Evolutionary conservation across 2,888 invertebrate genomes (phyloP).

Genomic region (Esperia sulphurella): DNA sequence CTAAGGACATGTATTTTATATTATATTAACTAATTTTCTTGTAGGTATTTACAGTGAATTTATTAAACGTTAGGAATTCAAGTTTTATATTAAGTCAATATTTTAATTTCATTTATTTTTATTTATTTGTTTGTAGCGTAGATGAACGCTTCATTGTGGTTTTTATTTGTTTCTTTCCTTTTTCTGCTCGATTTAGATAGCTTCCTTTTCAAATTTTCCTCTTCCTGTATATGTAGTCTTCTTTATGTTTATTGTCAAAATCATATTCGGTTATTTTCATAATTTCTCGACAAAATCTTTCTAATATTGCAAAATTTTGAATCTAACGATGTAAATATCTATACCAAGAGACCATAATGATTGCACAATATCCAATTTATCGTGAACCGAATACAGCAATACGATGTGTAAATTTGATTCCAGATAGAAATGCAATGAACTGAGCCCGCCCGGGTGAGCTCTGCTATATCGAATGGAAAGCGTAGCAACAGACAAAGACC

Average conservation of each 20-base stretch:
- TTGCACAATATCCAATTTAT: slow-evolving; percentile 26
- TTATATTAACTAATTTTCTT: no score
- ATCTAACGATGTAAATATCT: slow-evolving; percentile 14
- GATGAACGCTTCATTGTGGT: no score
- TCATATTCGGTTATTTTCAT: background rate
- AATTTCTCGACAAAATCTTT: background rate
- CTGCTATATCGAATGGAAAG: slow-evolving; percentile 37
- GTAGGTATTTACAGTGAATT: no score
- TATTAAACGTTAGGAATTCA: no score
- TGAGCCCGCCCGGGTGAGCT: slow-evolving; percentile 39
- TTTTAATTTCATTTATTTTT: no score
- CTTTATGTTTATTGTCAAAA: background rate
- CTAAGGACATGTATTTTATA: no score
- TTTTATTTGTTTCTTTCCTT: no score
- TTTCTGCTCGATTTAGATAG: no score
- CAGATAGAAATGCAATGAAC: slow-evolving; percentile 50
- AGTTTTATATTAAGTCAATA: no score
- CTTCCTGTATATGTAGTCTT: no score
- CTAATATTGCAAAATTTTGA: background rate
- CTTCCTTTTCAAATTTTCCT: no score
- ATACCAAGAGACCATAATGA: slow-evolving; percentile 29
- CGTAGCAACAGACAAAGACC: slow-evolving; percentile 53
- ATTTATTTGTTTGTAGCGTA: no score
- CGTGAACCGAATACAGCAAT: slow-evolving; percentile 44
- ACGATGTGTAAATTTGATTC: slow-evolving; percentile 56